Base-by-base conservation (phyloP, 2,113 vertebrate genomes). In the Sturnus vulgaris region DNA sequence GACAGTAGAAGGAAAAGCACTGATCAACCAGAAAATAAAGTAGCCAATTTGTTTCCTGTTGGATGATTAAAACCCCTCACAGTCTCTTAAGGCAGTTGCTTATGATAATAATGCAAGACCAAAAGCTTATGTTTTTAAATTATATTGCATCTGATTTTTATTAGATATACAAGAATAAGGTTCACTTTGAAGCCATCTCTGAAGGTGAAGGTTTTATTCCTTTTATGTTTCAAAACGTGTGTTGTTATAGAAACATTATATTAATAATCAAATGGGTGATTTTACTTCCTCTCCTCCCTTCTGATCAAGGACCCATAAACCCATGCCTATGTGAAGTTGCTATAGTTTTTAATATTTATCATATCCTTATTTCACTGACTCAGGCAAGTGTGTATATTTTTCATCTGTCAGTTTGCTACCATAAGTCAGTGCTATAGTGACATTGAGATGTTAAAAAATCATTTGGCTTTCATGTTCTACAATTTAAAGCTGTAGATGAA, bases 381-480 rank as follows among this genome's bases (percentile, higher is more conserved):
- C 30, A 53, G 76, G 86, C 59, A 94, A 88, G 71, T 59, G 52
- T 33, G 35, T 73, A 20, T 76, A 82, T 92, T 93, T 92, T 95
- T 96, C 55, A 76, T 69, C 77, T 91, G 87, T 91, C 87, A 91
- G 30, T 63, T 78, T 82, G 52, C 30, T 70, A 47, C 49, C 31
- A n/a, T 96, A 92, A 94, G 25, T 96, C 90, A 91, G 46, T 21
- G 33, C 35, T 88, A 20, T 7, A 66, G 68, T 88, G 90, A 83
- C 79, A 81, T 55, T 0, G 0, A 77, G 88, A 86, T 44, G 64
- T 92, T 93, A 88, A 80, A 92, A 91, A 92, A 77, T 81, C 76
- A 94, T 94, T 93, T 93, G 56, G 60, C 55, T 95, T 94, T 90
- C 88, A 93, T 75, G 44, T 64, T 84, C 33, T 68, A 31, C 70